Base-by-base conservation (phyloP, 2,888 invertebrate genomes). In the Drosophila infuscata region DNA sequence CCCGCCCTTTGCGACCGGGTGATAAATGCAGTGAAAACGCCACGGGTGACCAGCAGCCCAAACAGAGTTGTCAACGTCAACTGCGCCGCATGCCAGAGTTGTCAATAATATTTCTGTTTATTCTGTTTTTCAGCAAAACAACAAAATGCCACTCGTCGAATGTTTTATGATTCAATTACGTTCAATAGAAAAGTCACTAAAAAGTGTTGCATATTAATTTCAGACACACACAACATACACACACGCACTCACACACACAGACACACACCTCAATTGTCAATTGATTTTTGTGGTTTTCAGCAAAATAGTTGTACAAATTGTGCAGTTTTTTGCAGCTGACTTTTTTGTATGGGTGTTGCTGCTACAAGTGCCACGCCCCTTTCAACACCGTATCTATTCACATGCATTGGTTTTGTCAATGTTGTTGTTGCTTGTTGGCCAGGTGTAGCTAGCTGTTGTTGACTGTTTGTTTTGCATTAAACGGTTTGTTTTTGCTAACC, bases 281-380 rank as follows among this genome's bases (percentile, higher is more conserved):
- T 91, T 92, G 91, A 92, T 91, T 91, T 90, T 80, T 91, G 92
- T 67, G 92, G 91, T 91, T 83, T 88, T 77, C 67, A 79, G 79
- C 90, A 89, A 89, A 88, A 88, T 88, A 88, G 85, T 90, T 87
- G 63, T 53, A 89, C 91, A 88, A 90, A 88, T 86, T 73, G 73
- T 71, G 76, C 70, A 64, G 5, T 74, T 76, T 76, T 66, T 67
- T 56, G 52, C 62, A 32, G 11, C 41, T 65, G 49, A 41, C 54
- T 59, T 63, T 62, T 60, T 51, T 60, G 60, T 48, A 53, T 46
- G 46, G 43, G 32, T 49, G 76, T 65, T 36, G 54, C 49, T n/a
- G 57, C 29, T 60, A 35, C 68, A n/a, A 62, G 48, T 64, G 79
- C 73, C 88, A 80, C 90, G 90, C 91, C 90, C 90, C 46, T 84